phyloP scores from a whole-genome alignment of 2,888 invertebrate species.

The Linyphia triangularis region DNA sequence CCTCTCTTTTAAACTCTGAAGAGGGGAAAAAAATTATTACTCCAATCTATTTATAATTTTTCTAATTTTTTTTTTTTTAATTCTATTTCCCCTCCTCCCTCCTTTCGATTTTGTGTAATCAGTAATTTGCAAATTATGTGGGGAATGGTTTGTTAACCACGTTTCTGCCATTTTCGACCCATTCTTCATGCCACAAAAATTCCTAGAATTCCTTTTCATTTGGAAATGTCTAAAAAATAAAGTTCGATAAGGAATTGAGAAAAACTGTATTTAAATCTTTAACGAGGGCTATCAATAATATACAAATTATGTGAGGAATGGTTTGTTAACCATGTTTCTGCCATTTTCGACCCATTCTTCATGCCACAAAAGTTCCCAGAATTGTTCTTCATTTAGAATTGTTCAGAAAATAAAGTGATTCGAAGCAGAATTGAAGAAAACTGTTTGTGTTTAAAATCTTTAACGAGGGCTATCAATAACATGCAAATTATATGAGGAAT shows the following conservation, averaged over 20 bases:
- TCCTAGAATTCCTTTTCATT: too few species aligned
- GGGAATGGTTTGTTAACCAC: constrained; percentile 12
- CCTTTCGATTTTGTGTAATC: constrained; percentile 59
- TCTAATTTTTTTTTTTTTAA: constrained; percentile 27
- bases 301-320: constrained; percentile 31
- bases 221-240: too few species aligned
- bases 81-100: constrained; percentile 3
- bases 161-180: not conserved
- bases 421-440: too few species aligned
- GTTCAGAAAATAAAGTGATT: too few species aligned
- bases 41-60: constrained; percentile 71
- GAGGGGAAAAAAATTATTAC: constrained; percentile 57
- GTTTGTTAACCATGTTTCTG: constrained; percentile 18
- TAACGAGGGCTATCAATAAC: constrained; percentile 67
- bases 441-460: too few species aligned
- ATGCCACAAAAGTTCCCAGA: too few species aligned
- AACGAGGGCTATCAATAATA: constrained; percentile 68
- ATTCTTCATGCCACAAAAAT: too few species aligned
- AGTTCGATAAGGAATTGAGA: too few species aligned
- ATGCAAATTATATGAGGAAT: constrained; percentile 37
- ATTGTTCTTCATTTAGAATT: too few species aligned
- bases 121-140: constrained; percentile 60
- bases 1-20: constrained; percentile 44
- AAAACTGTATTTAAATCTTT: too few species aligned
- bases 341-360: not conserved